Base-by-base conservation (phyloP, 1,140 invertebrate species). In the Drosophila setifemur region DNA sequence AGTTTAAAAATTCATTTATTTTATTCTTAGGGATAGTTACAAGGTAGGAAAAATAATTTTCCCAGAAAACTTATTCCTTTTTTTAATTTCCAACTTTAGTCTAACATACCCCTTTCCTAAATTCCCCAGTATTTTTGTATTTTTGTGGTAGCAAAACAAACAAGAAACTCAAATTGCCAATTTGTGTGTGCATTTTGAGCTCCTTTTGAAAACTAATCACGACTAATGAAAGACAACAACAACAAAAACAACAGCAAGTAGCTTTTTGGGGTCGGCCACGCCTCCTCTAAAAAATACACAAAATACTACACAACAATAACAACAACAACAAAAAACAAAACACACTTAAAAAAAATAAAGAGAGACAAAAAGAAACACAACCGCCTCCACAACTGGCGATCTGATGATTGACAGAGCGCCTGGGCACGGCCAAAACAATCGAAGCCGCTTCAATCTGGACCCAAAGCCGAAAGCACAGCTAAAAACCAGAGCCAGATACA, bases 201-300 rank as follows among this genome's bases (percentile, higher is more conserved):
- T 73, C 47, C 44, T 73, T 73, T 73, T 83, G 19, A 26, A 83
- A 85, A 83, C 73, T 85, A 85, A 83, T 85, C 79, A 85, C 79
- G 79, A 73, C 72, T 85, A 86, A 85, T 86, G 71, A 75, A 79
- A 75, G 54, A 60, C 71, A 72, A 73, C 71, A 54, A 50, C 21
- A n/a, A n/a, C n/a, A n/a, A n/a, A n/a, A n/a, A n/a, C n/a, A n/a
- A n/a, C 57, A 61, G 47, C 50, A 57, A 53, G 18, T 74, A 63
- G 26, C 31, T 77, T 71, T 81, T 83, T 83, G 79, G 71, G 74
- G 79, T 86, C 81, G 55, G 31, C 39, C 77, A 76, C 77, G 60
- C 72, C 73, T 42, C 53, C 26, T 21, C 37, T 12, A 37, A 19
- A 21, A 7, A 19, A 33, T 4, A 33, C 12, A 29, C 9, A 29